phyloP scores from a whole-genome alignment of 2,797 vertebrate species.

The Myotis findleyi region DNA sequence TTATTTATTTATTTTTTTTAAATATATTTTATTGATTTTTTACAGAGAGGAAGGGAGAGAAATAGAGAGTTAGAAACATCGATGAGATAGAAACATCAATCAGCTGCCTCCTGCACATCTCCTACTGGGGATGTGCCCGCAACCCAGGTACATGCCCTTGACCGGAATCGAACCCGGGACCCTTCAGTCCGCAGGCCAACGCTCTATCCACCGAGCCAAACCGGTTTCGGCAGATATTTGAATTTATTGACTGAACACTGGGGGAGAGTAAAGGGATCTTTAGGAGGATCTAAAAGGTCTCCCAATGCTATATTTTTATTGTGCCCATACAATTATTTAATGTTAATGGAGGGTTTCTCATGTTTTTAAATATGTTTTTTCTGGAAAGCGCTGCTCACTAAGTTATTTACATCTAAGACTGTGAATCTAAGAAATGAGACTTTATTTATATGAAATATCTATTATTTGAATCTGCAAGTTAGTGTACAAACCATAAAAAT shows the following conservation, averaged over 20 bases:
- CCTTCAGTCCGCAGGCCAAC: too few species aligned
- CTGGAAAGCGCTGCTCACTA: neutral
- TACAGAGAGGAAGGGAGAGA: too few species aligned
- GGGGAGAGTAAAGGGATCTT: neutral
- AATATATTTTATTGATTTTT: too few species aligned
- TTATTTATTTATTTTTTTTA: constrained; percentile 28
- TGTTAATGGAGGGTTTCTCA: neutral
- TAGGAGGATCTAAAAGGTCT: neutral
- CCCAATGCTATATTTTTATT: neutral
- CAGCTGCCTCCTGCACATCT: too few species aligned
- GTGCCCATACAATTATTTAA: neutral
- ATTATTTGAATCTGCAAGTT: neutral
- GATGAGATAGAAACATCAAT: too few species aligned
- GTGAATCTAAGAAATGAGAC: neutral
- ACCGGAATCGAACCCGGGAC: too few species aligned
- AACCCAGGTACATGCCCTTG: too few species aligned
- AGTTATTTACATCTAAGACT: neutral
- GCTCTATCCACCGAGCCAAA: too few species aligned
- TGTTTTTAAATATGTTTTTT: neutral
- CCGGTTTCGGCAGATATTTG: too few species aligned
- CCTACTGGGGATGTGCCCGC: too few species aligned
- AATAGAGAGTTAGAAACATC: too few species aligned
- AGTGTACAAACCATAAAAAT: neutral
- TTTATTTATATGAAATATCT: neutral
- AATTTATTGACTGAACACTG: neutral